Evolutionary conservation across 2,113 vertebrate genomes (phyloP), one percentile per base, ranked within the genome.

Genomic region (zebrafish (Danio rerio)): DNA sequence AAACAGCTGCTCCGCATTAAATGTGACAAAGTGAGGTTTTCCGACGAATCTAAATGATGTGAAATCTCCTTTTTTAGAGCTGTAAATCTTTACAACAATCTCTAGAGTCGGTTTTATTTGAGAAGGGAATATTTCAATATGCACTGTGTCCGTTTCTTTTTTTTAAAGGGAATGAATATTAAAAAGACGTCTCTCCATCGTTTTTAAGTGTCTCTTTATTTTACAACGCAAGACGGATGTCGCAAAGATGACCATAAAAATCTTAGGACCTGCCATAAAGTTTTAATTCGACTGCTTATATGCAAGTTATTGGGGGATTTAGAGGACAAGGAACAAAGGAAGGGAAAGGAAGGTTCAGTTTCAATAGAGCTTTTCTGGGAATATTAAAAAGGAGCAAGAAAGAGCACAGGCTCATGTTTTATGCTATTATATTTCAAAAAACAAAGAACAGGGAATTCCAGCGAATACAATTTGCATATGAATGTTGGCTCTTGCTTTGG

Each of bases 1-100:
- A 78, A 78, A 78, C 76, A 78, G 76, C 75, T 78, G 76, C 47
- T 65, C 45, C 47, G 16, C 47, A 78, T 78, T 78, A 62, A 78
- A 65, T 9, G 13, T 78, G 76, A 78, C 76, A 65, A 78, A 78
- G 49, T 52, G 76, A 4, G 9, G 76, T 53, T 78, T 78, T 59
- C 52, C 15, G 0, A 11, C 21, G 21, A 78, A 78, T 78, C 76
- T n/a, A 77, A 77, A 77, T 50, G 76, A 65, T 43, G 61, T n/a
- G 49, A 66, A 18, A 65, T 78, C 31, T 42, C 58, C 43, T 77
- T 53, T 65, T 66, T 78, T 20, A 66, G 20, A 53, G 20, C 49
- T 42, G 59, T 78, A 78, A 53, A 78, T 78, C 59, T 78, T 78
- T 65, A n/a, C 31, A 78, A 63, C 59, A 65, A 77, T 62, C 58